Conservation (phyloP, 2,113 vertebrate species). For the Nansenia antarctica region DNA sequence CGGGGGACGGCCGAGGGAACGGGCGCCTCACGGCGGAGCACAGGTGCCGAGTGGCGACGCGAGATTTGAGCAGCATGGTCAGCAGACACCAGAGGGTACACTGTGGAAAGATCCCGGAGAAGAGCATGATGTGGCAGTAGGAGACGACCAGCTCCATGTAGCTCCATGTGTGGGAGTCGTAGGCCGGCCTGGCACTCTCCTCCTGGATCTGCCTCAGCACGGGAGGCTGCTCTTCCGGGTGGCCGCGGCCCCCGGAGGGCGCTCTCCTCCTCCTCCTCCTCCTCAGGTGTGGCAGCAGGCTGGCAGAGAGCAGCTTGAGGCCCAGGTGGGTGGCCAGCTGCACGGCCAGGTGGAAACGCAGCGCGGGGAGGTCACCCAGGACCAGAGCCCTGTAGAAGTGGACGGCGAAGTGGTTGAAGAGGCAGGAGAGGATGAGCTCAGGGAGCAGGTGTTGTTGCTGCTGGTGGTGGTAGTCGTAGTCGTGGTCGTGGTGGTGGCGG, state of each 20-base stretch:
- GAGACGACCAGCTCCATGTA: conserved; percentile 18
- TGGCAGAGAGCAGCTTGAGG: background rate
- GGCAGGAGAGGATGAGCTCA: conserved; percentile 19
- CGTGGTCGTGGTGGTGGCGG: too few species aligned
- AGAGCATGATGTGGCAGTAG: conserved; percentile 20
- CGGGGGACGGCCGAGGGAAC: background rate
- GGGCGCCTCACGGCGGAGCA: conserved; percentile 5
- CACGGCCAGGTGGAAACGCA: conserved; percentile 11
- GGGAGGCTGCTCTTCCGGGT: background rate
- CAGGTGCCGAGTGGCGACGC: conserved; percentile 6
- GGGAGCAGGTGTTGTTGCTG: conserved; percentile 7
- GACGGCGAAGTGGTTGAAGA: conserved; percentile 24
- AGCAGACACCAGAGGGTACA: conserved; percentile 15
- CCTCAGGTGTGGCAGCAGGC: background rate
- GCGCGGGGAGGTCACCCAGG: background rate
- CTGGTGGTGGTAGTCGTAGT: too few species aligned
- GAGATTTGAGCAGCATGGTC: background rate
- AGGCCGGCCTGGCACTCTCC: conserved; percentile 9
- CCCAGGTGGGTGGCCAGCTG: conserved; percentile 14
- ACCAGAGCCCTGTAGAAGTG: conserved; percentile 9
- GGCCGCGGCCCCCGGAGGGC: background rate
- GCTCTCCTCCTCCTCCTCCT: background rate
- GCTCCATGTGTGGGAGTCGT: conserved; percentile 1
- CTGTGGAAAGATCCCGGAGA: conserved; percentile 24
- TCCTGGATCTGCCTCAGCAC: conserved; percentile 11